These are phyloP conservation scores for Pterocles burchelli DNA, from an alignment of 2,113 vertebrate genomes.

Conservation along the genomic window DNA sequence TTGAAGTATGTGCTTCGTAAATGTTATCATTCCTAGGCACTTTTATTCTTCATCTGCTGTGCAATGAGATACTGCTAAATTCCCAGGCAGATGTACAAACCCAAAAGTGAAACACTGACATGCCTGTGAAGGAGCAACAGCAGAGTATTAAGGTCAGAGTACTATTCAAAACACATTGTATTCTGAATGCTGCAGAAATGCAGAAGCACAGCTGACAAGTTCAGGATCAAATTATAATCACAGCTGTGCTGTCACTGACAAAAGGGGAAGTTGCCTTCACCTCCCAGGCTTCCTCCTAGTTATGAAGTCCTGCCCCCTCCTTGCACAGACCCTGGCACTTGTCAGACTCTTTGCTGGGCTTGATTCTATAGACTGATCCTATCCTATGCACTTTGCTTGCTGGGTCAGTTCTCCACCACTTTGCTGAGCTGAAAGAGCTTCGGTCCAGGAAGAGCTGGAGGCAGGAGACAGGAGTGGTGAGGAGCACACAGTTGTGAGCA, in stretches of 20 bases:
- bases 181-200: slow-evolving; percentile 53
- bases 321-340: background rate
- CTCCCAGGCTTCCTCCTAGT: background rate
- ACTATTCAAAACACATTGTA: slow-evolving; percentile 39
- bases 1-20: background rate
- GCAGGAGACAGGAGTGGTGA: background rate
- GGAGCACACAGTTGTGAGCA: background rate
- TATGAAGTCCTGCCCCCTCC: background rate
- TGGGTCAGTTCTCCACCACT: background rate
- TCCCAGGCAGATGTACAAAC: slow-evolving; percentile 42
- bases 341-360: background rate
- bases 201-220: slow-evolving; percentile 41
- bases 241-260: background rate
- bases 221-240: slow-evolving; percentile 27
- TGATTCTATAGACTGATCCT: background rate
- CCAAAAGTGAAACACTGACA: background rate
- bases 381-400: background rate
- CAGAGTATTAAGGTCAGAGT: slow-evolving; percentile 41
- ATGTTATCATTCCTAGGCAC: background rate
- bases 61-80: background rate
- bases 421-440: background rate
- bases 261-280: background rate
- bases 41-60: background rate
- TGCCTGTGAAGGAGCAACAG: background rate
- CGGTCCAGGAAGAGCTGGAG: background rate